Conservation (phyloP, 2,113 vertebrate genomes). For the Phyllopteryx taeniolatus region DNA sequence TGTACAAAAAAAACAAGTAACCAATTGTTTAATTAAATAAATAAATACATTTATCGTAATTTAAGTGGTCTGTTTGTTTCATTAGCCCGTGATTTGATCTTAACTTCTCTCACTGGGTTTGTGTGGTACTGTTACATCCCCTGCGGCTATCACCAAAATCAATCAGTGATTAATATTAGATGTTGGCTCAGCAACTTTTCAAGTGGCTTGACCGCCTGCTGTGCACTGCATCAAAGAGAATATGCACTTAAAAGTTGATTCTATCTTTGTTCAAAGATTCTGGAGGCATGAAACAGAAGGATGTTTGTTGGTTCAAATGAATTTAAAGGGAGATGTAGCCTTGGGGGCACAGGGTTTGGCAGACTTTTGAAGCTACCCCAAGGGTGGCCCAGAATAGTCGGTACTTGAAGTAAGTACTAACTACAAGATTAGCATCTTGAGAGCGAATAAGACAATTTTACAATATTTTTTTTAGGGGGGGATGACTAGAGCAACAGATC, state of each 20-base stretch:
- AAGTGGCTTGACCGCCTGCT: constrained; percentile 54
- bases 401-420: constrained; percentile 29
- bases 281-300: constrained; percentile 48
- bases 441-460: constrained; percentile 52
- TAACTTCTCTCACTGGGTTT: not conserved
- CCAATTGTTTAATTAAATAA: no score
- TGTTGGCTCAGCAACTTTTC: constrained; percentile 62
- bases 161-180: constrained; percentile 62
- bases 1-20: no score
- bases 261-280: constrained; percentile 40
- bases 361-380: constrained; percentile 44
- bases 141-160: constrained; percentile 12
- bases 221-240: constrained; percentile 69
- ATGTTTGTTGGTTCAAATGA: constrained; percentile 70
- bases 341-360: constrained; percentile 42
- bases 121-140: constrained; percentile 3
- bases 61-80: constrained; percentile 18
- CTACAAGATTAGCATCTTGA: constrained; percentile 55
- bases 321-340: constrained; percentile 58
- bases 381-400: constrained; percentile 47
- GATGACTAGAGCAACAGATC: constrained; percentile 53
- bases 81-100: not conserved
- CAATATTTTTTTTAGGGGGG: constrained; percentile 28
- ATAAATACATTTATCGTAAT: no score
- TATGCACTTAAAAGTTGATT: constrained; percentile 60